Evolutionary conservation across 2,888 invertebrate species (phyloP).

Genomic region (Crossocerus cetratus): DNA sequence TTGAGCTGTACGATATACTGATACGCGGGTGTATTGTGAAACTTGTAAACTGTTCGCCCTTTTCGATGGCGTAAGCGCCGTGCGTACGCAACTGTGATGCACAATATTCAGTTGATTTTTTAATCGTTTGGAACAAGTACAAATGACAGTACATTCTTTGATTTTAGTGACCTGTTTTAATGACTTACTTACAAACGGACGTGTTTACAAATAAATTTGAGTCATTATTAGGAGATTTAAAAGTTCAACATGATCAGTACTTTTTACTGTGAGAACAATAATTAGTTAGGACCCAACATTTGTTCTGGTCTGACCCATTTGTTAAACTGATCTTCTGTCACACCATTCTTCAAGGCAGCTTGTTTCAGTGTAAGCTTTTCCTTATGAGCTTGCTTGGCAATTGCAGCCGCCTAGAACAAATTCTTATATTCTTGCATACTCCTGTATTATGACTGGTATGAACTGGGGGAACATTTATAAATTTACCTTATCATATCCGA

Average conservation of each 20-base stretch:
- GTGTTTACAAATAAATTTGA: background rate
- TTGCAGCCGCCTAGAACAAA: constrained; percentile 86
- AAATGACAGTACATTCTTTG: background rate
- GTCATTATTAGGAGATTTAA: background rate
- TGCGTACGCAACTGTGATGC: background rate
- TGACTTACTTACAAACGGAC: too few relatives aligned
- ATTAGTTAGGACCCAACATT: constrained; percentile 91
- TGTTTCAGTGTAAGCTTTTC: constrained; percentile 92
- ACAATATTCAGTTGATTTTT: background rate
- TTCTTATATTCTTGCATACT: constrained; percentile 10
- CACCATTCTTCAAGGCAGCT: constrained; percentile 87
- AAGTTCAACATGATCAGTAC: background rate
- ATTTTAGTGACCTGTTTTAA: too few relatives aligned
- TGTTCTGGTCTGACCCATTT: constrained; percentile 94
- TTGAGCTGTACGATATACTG: constrained; percentile 40
- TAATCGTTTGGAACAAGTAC: constrained; percentile 10
- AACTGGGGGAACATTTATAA: background rate
- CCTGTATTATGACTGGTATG: constrained; percentile 2
- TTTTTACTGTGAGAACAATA: background rate
- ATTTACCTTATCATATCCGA: constrained; percentile 95
- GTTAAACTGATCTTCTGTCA: constrained; percentile 87
- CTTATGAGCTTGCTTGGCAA: constrained; percentile 97
- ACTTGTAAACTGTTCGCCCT: background rate
- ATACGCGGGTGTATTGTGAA: constrained; percentile 13
- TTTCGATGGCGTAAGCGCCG: background rate